Base-by-base conservation (phyloP, 2,888 invertebrate species). In the Altica lythri region DNA sequence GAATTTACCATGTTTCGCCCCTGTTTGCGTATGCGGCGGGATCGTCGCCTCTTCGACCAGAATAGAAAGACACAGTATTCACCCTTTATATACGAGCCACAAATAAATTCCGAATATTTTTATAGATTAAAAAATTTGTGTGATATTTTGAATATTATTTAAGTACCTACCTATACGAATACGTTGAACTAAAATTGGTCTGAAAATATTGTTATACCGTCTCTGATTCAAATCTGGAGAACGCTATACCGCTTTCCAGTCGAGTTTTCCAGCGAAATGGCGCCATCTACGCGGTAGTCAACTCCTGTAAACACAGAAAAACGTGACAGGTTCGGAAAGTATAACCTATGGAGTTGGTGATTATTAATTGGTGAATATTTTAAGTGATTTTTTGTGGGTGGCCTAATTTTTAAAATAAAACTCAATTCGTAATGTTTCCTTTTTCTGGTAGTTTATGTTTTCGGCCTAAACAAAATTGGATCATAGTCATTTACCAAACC, bases 401-500 rank as follows among this genome's bases (percentile, higher is more conserved):
- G 4, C 17, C 14, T 38, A 34, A 38, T 29, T 19, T 22, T 12
- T 16, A 14, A 37, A 38, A 27, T 35, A 14, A 17, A 3, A 34
- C 47, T 38, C 2, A 9, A 38, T 72, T 35, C 29, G 40, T 17
- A 19, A 63, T 63, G 63, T 62, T 63, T 55, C 63, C 63, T 5
- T 63, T 63, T 47, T 50, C 61, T 30, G 59, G 61, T 35, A 90
- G 68, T 90, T 90, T 77, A 79, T 86, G 68, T 82, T 84, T 72
- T 89, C 89, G 73, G 18, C 61, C 60, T 46, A 47, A 62, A 43
- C 53, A 4, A 1, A 0, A 2, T 68, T 62, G 61, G 61, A 27
- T 55, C 10, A 46, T 42, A 1, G 18, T 54, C 10, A 25, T 50
- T 30, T 50, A 30, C 9, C 19, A 19, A 40, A 18, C 16, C 35